Conservation (phyloP, 2,113 vertebrate species). For the Dicerorhinus sumatrensis region DNA sequence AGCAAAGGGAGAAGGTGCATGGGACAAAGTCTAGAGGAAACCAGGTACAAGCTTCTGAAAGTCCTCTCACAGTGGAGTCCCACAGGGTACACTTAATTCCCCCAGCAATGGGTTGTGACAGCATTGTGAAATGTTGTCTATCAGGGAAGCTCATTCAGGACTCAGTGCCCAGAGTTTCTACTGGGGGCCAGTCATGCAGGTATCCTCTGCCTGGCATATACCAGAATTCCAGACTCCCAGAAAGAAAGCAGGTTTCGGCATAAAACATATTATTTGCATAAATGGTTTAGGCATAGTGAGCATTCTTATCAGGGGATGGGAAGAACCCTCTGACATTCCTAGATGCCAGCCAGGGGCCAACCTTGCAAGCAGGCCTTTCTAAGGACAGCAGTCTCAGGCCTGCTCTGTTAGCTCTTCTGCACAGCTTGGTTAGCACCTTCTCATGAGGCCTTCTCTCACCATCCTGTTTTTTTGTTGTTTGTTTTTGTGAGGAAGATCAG, state of each 20-base stretch:
- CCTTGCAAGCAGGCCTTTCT: neutral
- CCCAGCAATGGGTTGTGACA: neutral
- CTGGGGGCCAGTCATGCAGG: neutral
- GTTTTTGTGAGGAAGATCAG: too few species aligned
- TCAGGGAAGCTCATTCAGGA: neutral
- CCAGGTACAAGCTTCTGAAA: neutral
- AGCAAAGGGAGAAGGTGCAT: neutral
- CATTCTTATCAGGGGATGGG: neutral
- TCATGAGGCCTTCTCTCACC: neutral
- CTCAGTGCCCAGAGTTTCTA: neutral
- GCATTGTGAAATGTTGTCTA: neutral
- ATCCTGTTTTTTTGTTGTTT: neutral
- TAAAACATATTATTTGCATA: neutral
- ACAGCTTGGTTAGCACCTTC: neutral
- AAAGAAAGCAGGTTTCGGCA: neutral
- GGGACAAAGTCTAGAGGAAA: neutral
- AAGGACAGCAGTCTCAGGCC: neutral
- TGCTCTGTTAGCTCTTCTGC: neutral
- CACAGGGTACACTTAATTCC: neutral
- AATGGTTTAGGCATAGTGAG: neutral
- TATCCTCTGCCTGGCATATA: neutral
- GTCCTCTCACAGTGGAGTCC: neutral
- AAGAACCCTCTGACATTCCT: neutral
- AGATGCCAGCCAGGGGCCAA: neutral
- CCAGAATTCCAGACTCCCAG: neutral